phyloP scores from a whole-genome alignment of 2,888 invertebrate genomes.

The Scaptomyza polygonia region DNA sequence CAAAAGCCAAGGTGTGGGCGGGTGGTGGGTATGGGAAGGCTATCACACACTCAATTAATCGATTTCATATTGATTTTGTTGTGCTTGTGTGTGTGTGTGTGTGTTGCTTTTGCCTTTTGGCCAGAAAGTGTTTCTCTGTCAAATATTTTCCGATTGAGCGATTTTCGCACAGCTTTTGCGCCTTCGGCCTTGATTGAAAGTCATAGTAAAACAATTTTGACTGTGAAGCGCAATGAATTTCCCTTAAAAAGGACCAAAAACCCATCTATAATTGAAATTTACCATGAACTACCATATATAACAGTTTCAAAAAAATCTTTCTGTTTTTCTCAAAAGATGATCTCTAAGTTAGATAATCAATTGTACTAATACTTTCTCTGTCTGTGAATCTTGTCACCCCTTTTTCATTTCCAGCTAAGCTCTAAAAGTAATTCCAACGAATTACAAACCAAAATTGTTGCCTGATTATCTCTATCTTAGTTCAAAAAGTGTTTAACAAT shows the following conservation, averaged over 20 bases:
- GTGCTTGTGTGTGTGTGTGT: background rate
- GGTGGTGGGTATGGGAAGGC: background rate
- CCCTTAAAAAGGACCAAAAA: too few relatives aligned
- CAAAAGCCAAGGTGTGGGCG: background rate
- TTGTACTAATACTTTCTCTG: background rate
- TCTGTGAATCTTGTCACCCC: slow-evolving; percentile 9
- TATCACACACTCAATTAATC: slow-evolving; percentile 67
- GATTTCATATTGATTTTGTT: slow-evolving; percentile 64
- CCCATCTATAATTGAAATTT: too few relatives aligned
- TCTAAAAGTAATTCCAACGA: slow-evolving; percentile 34
- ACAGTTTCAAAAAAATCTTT: too few relatives aligned
- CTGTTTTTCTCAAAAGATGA: too few relatives aligned
- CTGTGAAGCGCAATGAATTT: background rate
- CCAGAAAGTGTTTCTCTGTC: slow-evolving; percentile 53
- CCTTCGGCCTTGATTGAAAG: slow-evolving; percentile 24
- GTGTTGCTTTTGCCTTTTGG: slow-evolving; percentile 6
- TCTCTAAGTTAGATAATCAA: slow-evolving; percentile 1
- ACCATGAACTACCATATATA: too few relatives aligned
- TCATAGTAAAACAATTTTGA: slow-evolving; percentile 5
- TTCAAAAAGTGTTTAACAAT: slow-evolving; percentile 38
- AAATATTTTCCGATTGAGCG: slow-evolving; percentile 58
- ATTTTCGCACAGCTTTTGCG: slow-evolving; percentile 42
- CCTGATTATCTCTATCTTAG: slow-evolving; percentile 38
- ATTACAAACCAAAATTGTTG: slow-evolving; percentile 32
- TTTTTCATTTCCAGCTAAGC: slow-evolving; percentile 43